Base-by-base conservation (phyloP, 2,113 vertebrate genomes). In the Takifugu bimaculatus region DNA sequence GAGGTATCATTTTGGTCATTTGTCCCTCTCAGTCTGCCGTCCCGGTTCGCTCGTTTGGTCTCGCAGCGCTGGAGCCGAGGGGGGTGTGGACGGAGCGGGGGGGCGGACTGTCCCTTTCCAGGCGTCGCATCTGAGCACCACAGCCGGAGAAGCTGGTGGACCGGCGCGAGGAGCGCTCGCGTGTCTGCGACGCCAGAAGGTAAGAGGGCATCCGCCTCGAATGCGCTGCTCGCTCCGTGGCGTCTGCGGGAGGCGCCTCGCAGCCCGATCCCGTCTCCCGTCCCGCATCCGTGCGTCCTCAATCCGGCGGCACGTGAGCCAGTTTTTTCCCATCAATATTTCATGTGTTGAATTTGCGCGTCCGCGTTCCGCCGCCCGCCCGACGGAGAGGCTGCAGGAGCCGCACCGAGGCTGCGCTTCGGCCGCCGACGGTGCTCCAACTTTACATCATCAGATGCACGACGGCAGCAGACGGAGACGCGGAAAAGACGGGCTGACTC, bases 1-100 rank as follows among this genome's bases (percentile, higher is more conserved):
- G 84, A 84, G 80, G 79, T 84, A 81, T 81, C 85, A 78, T 74
- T 80, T 81, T 81, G 79, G 80, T 79, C 63, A 71, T 89, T 86
- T 88, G 77, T 87, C 70, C 75, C 80, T 83, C 68, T 83, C 86
- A 72, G 78, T 85, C 85, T 83, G 67, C 65, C 65, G 68, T 87
- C 86, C 79, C 80, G 84, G 85, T 20, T 68, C 58, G 77, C 63
- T 72, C 62, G 57, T 75, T 81, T 61, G 75, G 53, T 81, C 61
- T 82, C 61, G 64, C 64, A 49, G 69, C 72, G 60, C 51, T 56
- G 65, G 43, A 45, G 49, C 29, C 56, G 58, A 68, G 57, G 53
- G 13, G 68, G 59, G n/a, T n/a, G 48, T 43, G 68, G 57, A 48
- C 12, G 26, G 50, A 53, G 49, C 15, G 35, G 61, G 70, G 72